Evolutionary conservation across 2,888 invertebrate genomes (phyloP), one percentile per base, ranked within the genome.

Genomic region (Neoaliturus tenellus): DNA sequence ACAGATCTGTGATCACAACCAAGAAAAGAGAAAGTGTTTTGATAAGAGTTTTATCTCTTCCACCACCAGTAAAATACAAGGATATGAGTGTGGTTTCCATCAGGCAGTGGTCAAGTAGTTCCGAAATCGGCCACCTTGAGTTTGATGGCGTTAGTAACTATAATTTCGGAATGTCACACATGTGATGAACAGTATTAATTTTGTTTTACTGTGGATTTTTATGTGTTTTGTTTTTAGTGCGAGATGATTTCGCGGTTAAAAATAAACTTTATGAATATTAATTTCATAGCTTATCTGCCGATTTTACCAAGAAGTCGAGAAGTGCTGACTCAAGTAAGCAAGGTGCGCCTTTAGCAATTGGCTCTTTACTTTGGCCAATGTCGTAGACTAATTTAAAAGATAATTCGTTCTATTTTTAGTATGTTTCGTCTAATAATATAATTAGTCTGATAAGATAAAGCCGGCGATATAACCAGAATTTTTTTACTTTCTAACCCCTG

Each of bases 271-370:
- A 3, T 12, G 28, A 55, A 44, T 28, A 20, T 5, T 44, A 44
- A 17, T 75, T 44, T 75, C 41, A 41, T 23, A 28, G 10, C 44
- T 75, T 75, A 5, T 20, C n/a, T n/a, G 28, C 25, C 28, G 1
- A 4, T 5, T 48, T 75, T 28, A 48, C 28, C 25, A 14, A 44
- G 8, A n/a, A 28, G 35, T 55, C 55, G 28, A 48, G 55, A 78
- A 51, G 31, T 44, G 48, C 28, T 78, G 55, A 78, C 55, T 78
- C 78, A 78, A 55, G 78, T 78, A 78, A 55, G 55, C 48, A 78
- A 78, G 78, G 78, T 78, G 78, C 55, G 78, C 78, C 78, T 78
- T 55, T 55, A 23, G 78, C 78, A 35, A 51, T 78, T 55, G 51
- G 75, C 28, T 20, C 28, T 33, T 20, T 33, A 75, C n/a, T 39